Percentiles rank a stretch among this genome's conserved stretches.
Evolutionary conservation across 2,113 vertebrate genomes (phyloP).

Genomic region (Cromileptes altivelis): DNA sequence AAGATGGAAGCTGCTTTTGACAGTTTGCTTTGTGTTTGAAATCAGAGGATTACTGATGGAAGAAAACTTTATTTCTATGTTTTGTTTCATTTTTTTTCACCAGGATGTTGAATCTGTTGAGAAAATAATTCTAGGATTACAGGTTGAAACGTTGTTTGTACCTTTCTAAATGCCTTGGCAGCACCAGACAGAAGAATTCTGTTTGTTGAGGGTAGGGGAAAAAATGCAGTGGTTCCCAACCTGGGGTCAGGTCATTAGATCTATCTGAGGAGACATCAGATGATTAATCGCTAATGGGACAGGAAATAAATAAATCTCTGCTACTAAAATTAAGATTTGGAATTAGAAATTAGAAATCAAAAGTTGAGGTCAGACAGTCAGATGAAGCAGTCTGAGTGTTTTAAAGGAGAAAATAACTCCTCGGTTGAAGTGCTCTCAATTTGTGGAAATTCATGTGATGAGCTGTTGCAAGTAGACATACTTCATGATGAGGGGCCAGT

Average conservation of each 20-base stretch:
- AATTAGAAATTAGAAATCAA: neutral
- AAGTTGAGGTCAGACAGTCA: neutral
- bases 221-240: neutral
- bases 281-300: neutral
- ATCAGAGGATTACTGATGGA: constrained; percentile 11
- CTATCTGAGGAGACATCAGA: neutral
- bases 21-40: constrained; percentile 29
- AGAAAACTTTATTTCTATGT: constrained; percentile 2
- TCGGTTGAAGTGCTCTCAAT: constrained; percentile 8
- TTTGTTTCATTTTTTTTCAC: neutral
- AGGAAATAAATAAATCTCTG: neutral
- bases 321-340: neutral
- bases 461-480: neutral
- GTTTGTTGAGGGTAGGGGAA: neutral
- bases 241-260: neutral
- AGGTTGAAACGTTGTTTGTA: neutral
- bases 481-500: neutral
- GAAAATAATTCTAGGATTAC: constrained; percentile 2
- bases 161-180: neutral
- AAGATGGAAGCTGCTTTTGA: constrained; percentile 26
- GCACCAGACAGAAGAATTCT: neutral
- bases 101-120: neutral
- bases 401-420: constrained; percentile 1
- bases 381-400: neutral
- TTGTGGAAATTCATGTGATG: constrained; percentile 5